Base-by-base conservation (phyloP, 2,888 invertebrate species). In the Crepidodera aurea region DNA sequence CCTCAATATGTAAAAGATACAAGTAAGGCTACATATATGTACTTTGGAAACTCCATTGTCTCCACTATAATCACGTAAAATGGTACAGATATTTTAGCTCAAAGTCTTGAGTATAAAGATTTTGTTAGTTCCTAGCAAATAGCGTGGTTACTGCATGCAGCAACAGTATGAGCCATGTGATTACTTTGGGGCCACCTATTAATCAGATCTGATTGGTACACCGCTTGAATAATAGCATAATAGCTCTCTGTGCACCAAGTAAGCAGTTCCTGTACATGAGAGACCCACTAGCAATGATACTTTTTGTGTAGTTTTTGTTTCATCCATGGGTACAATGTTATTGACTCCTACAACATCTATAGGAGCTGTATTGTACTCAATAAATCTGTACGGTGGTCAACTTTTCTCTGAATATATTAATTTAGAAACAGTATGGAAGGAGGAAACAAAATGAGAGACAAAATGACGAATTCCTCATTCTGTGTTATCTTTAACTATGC, bases 241-340 rank as follows among this genome's bases (percentile, higher is more conserved):
- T n/a, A n/a, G n/a, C n/a, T n/a, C n/a, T n/a, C n/a, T 98, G 96
- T 83, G 98, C 98, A 1, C 99, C 98, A 1, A 96, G 93, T 78
- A 98, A 98, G 71, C 94, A 96, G 79, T 99, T 99, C 82, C 84
- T 99, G 51, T 91, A 90, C 77, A 94, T 97, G 94, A 94, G 94
- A 58, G 98, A 94, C 3, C 97, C 98, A 0, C 84, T 99, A 29
- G 96, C 96, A 1, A 94, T 98, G 86, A n/a, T n/a, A 98, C 98
- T 3, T 83, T 99, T 16, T 98, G 98, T 46, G 90, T 95, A 2
- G 97, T 99, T 5, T 94, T 98, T 79, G 95, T 91, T 15, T 92
- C 98, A 8, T 94, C 95, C 0, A 77, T 99, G 59, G 98, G 96
- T 77, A 86, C 90, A 63, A 90, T 93, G 88, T 97, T 97, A 82